Evolutionary conservation across 2,888 invertebrate genomes (phyloP).

Genomic region (Bombylius major): DNA sequence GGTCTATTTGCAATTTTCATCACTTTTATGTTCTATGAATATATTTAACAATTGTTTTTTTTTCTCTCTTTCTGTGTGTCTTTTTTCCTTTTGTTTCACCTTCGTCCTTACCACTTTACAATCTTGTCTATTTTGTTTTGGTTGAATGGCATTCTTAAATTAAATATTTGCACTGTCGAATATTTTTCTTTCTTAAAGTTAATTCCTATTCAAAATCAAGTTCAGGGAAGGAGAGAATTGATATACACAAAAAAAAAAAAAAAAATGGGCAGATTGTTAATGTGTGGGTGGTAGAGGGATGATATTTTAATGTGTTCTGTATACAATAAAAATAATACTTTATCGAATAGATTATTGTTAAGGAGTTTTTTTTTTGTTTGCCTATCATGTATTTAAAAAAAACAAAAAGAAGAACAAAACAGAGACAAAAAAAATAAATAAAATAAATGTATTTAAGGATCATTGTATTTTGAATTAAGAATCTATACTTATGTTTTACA

Average conservation of each 20-base stretch:
- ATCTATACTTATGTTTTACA: not conserved
- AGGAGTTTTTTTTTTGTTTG: too few relatives aligned
- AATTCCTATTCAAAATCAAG: constrained; percentile 7
- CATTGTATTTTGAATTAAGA: not conserved
- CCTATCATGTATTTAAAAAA: too few relatives aligned
- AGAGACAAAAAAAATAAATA: too few relatives aligned
- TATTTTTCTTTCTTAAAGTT: constrained; percentile 1
- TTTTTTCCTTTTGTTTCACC: not conserved
- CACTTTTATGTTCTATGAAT: not conserved
- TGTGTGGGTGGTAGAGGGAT: too few relatives aligned
- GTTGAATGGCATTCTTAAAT: constrained; percentile 3
- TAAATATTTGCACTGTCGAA: constrained; percentile 10
- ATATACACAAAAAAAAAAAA: not conserved
- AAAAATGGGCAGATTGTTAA: too few relatives aligned
- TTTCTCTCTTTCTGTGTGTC: not conserved
- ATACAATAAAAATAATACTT: too few relatives aligned
- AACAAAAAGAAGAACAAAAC: too few relatives aligned
- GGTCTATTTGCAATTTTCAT: not conserved
- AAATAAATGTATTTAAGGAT: not conserved
- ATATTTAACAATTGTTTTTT: not conserved
- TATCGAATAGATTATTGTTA: too few relatives aligned
- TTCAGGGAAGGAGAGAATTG: not conserved
- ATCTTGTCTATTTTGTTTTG: too few relatives aligned
- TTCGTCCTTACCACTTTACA: too few relatives aligned
- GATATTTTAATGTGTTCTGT: too few relatives aligned